Base-by-base conservation (phyloP, 2,113 vertebrate genomes). In the Mirounga angustirostris region DNA sequence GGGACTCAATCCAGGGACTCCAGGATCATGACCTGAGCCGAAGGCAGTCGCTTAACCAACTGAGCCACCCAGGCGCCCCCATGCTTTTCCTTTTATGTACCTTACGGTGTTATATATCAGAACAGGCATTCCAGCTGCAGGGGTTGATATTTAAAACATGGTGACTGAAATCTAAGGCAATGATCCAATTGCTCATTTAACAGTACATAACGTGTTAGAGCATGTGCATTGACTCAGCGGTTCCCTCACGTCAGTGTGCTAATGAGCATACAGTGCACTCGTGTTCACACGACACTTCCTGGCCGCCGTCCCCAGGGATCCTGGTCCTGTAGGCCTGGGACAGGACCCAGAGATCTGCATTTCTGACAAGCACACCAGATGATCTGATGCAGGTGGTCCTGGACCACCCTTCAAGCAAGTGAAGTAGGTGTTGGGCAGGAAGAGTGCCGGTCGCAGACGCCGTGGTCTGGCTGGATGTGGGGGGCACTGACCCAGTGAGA, bases 371-470 rank as follows among this genome's bases (percentile, higher is more conserved):
- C 7, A 18, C 12, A 13, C 28, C 16, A n/a, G 58, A 85, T 61
- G 84, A 56, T 58, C 16, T 33, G 58, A 89, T 26, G 56, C 79
- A 46, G 82, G 89, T 95, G 86, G 73, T 89, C 56, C 52, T 36
- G 80, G 91, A 63, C 89, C 95, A 96, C 74, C 80, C 89, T 79
- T 94, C 0, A 6, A 82, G 80, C 93, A 61, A 91, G 81, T 16
- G 36, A 91, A 85, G 65, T 86, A 86, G 81, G 61, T 28, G 21
- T 54, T 13, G 16, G 0, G 3, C 10, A 36, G 58, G 33, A 81
- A 71, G 26, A 59, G 26, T 54, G 43, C 71, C 2, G 2, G 54
- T 56, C 21, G 22, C 89, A 86, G 82, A 50, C 78, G 15, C 4
- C 5, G 1, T 54, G 52, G 69, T 85, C 46, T 91, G 84, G 24